Base-by-base conservation (phyloP, 2,797 vertebrate genomes). In the Salmo trutta region DNA sequence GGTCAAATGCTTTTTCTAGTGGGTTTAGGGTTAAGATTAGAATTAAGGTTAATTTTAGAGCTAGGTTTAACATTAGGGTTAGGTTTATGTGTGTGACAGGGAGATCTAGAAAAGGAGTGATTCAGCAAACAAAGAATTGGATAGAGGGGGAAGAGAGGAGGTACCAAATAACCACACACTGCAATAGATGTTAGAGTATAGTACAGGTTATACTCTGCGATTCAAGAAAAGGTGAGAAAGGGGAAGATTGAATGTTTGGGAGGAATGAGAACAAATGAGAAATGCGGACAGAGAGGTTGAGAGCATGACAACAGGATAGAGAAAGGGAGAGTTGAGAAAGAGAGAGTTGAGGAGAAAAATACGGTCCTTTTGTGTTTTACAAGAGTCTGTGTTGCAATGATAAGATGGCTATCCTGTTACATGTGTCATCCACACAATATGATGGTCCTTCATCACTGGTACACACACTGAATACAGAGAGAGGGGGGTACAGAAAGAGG, bases 351-450 rank as follows among this genome's bases (percentile, higher is more conserved):
- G 16, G 59, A 66, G n/a, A 52, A 41, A 36, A 53, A 36, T 47
- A 14, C 59, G 31, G 72, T 67, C 73, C 82, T 87, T 87, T 88
- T 88, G 85, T 89, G 87, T 87, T 59, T 88, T 87, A 89, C 85
- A 88, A 80, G 83, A 85, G 84, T 83, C 85, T 93, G 91, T 83
- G 84, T 84, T 79, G 87, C 70, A 73, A 79, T 77, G 89, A 92
- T 91, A 92, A 91, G 90, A 90, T 83, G 77, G 77, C 80, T 87
- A 90, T 90, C 87, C 88, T 68, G 19, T 79, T 83, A 87, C 87
- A 88, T 72, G 83, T 87, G 88, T 84, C 83, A 56, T 77, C 84
- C 82, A 88, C 87, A 90, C 85, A 89, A 86, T 88, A 79, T 83
- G 87, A 89, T 87, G 87, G 81, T 81, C 84, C 83, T 87, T 90